These are phyloP conservation scores for Symphodus melops DNA, from an alignment of 2,113 vertebrate genomes.

Conservation along the genomic window DNA sequence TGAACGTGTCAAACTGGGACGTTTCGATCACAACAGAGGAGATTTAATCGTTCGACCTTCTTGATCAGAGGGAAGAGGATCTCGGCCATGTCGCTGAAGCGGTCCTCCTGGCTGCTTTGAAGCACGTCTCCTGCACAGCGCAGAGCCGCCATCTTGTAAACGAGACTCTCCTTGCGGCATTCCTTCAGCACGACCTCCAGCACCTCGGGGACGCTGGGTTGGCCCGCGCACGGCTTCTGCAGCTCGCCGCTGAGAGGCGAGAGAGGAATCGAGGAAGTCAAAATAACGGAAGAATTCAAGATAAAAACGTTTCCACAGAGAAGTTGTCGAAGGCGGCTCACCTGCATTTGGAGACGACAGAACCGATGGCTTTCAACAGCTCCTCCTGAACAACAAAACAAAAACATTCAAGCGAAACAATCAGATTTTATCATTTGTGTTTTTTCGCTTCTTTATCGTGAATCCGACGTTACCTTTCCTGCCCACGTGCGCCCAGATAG, in stretches of 20 bases:
- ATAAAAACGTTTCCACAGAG: neutral
- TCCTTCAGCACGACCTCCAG: constrained; percentile 92
- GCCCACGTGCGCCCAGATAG: constrained; percentile 94
- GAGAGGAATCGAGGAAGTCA: neutral
- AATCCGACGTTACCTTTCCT: constrained; percentile 88
- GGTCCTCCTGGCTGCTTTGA: constrained; percentile 89
- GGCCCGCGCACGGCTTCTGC: constrained; percentile 85
- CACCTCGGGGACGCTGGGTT: constrained; percentile 87
- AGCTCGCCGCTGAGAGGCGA: constrained; percentile 81
- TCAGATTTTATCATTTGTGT: neutral
- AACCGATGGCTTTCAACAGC: constrained; percentile 93
- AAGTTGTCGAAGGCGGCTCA: constrained; percentile 56
- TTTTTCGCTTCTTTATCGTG: neutral
- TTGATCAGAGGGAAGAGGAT: constrained; percentile 93
- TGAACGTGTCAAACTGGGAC: too few species aligned
- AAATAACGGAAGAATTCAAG: neutral
- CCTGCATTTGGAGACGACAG: constrained; percentile 91
- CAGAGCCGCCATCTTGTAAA: constrained; percentile 92
- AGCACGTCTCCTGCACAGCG: constrained; percentile 88
- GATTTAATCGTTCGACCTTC: constrained; percentile 85
- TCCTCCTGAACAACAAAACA: constrained; percentile 87
- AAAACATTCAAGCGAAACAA: neutral
- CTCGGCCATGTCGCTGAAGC: constrained; percentile 89
- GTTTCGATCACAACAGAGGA: neutral
- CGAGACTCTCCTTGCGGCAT: constrained; percentile 91